Base-by-base conservation (phyloP, 2,797 vertebrate species). In the Diplodus sargus region DNA sequence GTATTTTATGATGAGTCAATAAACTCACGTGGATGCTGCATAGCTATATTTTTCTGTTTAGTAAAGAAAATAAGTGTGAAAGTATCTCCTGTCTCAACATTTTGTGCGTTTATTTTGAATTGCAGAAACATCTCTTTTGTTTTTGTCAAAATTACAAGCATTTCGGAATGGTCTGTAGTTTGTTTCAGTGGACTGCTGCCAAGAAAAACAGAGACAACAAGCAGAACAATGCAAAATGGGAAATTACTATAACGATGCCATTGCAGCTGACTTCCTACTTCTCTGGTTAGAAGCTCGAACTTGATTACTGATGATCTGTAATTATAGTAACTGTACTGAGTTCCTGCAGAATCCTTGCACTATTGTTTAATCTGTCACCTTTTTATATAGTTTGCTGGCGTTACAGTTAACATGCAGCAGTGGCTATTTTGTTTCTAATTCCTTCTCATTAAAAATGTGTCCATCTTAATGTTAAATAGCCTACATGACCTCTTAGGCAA, bases 61-160 rank as follows among this genome's bases (percentile, higher is more conserved):
- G 34, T 39, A 39, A 39, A 6, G 34, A 39, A 39, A 39, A 39
- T 39, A 10, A 39, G 34, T 9, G 34, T 39, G 34, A 39, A 39
- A 39, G 2, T 39, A 10, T 39, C 9, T 9, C 7, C 8, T 39
- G 34, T 39, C 34, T 39, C 9, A 39, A 39, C 34, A 39, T 39
- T 39, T 39, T 39, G 34, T 39, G 34, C 7, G 9, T 39, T 39
- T 39, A 39, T 39, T 39, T 39, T 39, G 28, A 30, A 57, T 5
- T 51, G 12, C 43, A 74, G 28, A 30, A 80, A 30, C 16, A 48
- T 45, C 12, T 54, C 3, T 73, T 58, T 3, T 18, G n/a, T 62
- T 63, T 61, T 30, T 47, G 43, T 62, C 17, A 39, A 51, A 28
- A 20, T 42, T n/a, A 23, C 39, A 18, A n/a, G 43, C 30, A 61